Base-by-base conservation (phyloP, 2,113 vertebrate genomes). In the Scatophagus argus region DNA sequence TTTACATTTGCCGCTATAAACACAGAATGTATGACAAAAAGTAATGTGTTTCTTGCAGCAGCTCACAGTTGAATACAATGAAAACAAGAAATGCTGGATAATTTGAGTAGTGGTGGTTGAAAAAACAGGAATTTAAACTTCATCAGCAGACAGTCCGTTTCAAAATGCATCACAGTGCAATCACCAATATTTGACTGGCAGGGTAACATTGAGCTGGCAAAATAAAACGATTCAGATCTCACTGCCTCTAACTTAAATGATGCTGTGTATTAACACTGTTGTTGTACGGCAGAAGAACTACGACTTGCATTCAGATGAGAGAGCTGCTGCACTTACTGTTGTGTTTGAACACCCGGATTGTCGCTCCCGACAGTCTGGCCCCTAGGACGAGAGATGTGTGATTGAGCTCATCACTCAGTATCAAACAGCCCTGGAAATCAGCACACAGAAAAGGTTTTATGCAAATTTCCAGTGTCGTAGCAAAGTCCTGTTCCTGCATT, bases 351-450 rank as follows among this genome's bases (percentile, higher is more conserved):
- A 96, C 94, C 76, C 95, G 94, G 84, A 99, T 96, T 11, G 96
- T 96, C 21, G 97, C 96, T 56, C 96, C 95, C 16, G 97, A 98
- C 61, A 99, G 94, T 83, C 97, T 94, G 2, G 97, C 96, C 27
- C 97, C 97, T 31, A 99, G 94, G 78, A 99, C 90, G 4, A 99
- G 93, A 76, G 97, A 99, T 7, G 95, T 92, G 87, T 99, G 97
- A 90, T 98, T 99, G 89, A 98, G 89, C 80, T 99, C 97, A 79
- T 99, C 97, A 68, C 97, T 99, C 90, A 99, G 89, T 92, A 99
- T 99, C 85, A 99, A 96, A 88, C 97, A 97, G 54, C 97, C 97
- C 97, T 98, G 92, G 66, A 92, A 87, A 83, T 32, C 47, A 85
- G 71, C 41, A 76, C 63, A 72, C 34, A 72, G 27, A 64, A 31